phyloP scores from a whole-genome alignment of 1,140 invertebrate genomes.

The Glomeris maerens region DNA sequence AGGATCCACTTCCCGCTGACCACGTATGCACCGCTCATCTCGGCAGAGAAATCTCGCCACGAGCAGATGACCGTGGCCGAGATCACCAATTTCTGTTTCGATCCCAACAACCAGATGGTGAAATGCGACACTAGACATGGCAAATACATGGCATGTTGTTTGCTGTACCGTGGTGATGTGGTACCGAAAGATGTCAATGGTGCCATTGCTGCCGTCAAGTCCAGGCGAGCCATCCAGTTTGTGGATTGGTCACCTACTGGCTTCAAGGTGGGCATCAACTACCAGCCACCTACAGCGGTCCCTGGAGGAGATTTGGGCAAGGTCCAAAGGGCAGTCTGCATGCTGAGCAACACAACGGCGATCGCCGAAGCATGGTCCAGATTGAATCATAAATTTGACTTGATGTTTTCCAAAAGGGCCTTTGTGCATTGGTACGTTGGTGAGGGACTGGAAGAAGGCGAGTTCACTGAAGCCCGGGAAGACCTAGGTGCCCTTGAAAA shows the following conservation, averaged over 20 bases:
- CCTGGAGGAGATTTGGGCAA: constrained; percentile 62
- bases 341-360: constrained; percentile 49
- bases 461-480: constrained; percentile 26
- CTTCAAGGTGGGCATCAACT: constrained; percentile 45
- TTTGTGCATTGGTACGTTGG: constrained; percentile 35
- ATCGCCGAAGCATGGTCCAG: constrained; percentile 34
- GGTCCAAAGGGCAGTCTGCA: constrained; percentile 61
- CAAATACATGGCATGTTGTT: constrained; percentile 79
- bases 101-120: constrained; percentile 34
- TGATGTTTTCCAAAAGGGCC: constrained; percentile 33
- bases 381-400: constrained; percentile 30
- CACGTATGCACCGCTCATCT: constrained; percentile 74
- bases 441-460: constrained; percentile 33
- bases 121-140: constrained; percentile 29
- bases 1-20: constrained; percentile 57
- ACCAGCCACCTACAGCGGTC: constrained; percentile 70
- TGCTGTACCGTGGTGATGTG: constrained; percentile 55
- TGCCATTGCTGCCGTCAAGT: not conserved
- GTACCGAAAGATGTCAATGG: constrained; percentile 2
- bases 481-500: constrained; percentile 18
- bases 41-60: constrained; percentile 68
- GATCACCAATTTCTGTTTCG: constrained; percentile 79
- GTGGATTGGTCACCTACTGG: constrained; percentile 43
- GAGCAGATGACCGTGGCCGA: constrained; percentile 66
- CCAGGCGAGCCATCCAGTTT: constrained; percentile 36